Base-by-base conservation (phyloP, 1,140 invertebrate species). In the Agrilus planipennis region DNA sequence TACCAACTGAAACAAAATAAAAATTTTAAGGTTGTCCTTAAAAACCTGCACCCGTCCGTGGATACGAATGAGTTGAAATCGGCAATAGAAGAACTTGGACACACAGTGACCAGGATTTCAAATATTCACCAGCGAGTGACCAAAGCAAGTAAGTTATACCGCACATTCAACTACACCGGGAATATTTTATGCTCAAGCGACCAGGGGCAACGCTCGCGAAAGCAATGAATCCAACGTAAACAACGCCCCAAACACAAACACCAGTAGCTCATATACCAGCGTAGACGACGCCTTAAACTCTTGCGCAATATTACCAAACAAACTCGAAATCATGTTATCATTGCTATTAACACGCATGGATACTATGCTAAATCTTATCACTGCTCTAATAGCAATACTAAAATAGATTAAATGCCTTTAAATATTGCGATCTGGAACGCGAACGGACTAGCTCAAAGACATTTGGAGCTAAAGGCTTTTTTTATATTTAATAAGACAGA, bases 401-500 rank as follows among this genome's bases (percentile, higher is more conserved):
- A 53, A 36, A 7, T 35, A 19, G 30, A 41, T 39, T 41, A 12
- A 41, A 21, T 9, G 11, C n/a, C 3, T 12, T 30, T 29, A 3
- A 42, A 37, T 29, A 37, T 47, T 23, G 20, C 32, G 12, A 16
- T 50, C 15, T 53, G 47, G 50, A 58, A 57, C 29, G 44, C 45
- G 11, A 57, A 54, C 25, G 44, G 53, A 1, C 25, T 55, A n/a
- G 17, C 14, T 5, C 35, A 52, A n/a, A 44, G 42, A 28, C 18
- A 27, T 7, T 31, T 44, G 27, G 41, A 54, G 47, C 5, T 52
- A 34, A 38, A 43, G 40, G 20, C 27, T 10, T 52, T 52, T 35
- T 35, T 55, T 10, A 42, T 38, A 7, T 9, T 25, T 2, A 36
- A 54, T 11, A 47, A 53, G 37, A 56, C 55, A 9, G 52, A 56